A percentile compares a stretch with the other conserved stretches of the same genome.
Evolutionary conservation across 2,888 invertebrate genomes (phyloP).

Genomic region (Cinara cedri): DNA sequence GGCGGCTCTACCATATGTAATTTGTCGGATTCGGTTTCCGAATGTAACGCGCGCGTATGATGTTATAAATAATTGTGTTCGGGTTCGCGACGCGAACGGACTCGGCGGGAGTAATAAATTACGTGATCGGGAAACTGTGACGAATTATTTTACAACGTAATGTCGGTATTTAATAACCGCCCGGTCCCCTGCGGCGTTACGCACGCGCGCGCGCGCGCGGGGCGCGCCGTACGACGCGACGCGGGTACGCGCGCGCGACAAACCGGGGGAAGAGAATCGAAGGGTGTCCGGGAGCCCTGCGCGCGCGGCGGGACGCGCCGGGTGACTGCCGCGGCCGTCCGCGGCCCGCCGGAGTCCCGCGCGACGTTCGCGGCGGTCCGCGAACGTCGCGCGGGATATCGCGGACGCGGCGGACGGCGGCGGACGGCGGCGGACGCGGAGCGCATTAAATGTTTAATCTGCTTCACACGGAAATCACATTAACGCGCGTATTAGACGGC

Average conservation of each 20-base stretch:
- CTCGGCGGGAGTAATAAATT: conserved; percentile 49
- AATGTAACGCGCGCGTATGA: too few species aligned
- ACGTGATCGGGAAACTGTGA: conserved; percentile 55
- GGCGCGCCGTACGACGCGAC: conserved; percentile 23
- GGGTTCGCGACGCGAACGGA: conserved; percentile 13
- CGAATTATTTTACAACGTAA: conserved; percentile 56
- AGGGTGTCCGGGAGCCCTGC: too few species aligned
- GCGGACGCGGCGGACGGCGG: too few species aligned
- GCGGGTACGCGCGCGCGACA: not conserved
- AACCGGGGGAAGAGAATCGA: conserved; percentile 40
- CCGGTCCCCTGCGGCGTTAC: conserved; percentile 10
- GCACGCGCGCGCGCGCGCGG: conserved; percentile 2
- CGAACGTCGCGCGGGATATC: too few species aligned
- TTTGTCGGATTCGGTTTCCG: conserved; percentile 31
- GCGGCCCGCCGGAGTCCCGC: conserved; percentile 40
- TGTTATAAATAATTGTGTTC: too few species aligned
- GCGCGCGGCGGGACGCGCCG: not conserved
- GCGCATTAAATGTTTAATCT: conserved; percentile 56
- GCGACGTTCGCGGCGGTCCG: too few species aligned
- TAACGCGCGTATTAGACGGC: conserved; percentile 41
- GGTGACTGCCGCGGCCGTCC: conserved; percentile 23
- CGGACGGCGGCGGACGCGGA: not conserved
- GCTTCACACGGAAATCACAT: conserved; percentile 57
- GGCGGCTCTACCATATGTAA: too few species aligned
- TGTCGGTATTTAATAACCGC: conserved; percentile 56